Evolutionary conservation across 2,888 invertebrate species (phyloP).

Genomic region (Willowsia nigromaculata): DNA sequence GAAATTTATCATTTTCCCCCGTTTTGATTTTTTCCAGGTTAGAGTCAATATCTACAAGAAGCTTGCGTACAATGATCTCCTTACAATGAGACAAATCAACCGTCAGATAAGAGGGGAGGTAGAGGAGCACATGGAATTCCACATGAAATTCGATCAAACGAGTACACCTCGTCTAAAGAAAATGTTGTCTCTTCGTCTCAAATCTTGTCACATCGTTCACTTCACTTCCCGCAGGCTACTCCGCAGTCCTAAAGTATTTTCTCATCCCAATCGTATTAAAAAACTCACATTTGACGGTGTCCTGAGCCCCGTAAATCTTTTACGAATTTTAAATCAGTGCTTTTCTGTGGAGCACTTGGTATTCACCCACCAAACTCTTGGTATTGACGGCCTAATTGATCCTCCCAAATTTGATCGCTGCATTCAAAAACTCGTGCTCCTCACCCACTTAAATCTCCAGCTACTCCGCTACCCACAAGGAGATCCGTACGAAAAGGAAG

Average conservation of each 20-base stretch:
- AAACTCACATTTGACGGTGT: slow-evolving; percentile 75
- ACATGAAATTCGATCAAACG: slow-evolving; percentile 71
- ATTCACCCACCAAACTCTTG: slow-evolving; percentile 76
- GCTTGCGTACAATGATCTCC: slow-evolving; percentile 60
- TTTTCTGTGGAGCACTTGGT: slow-evolving; percentile 61
- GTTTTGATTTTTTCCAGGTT: slow-evolving; percentile 56
- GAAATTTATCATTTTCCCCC: neutral
- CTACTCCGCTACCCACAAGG: slow-evolving; percentile 73
- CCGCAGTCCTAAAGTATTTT: slow-evolving; percentile 27
- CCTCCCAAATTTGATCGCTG: slow-evolving; percentile 36
- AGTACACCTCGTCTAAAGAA: slow-evolving; percentile 63
- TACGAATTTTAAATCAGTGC: slow-evolving; percentile 71
- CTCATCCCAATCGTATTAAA: slow-evolving; percentile 67
- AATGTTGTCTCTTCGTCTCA: slow-evolving; percentile 62
- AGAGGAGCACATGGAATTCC: slow-evolving; percentile 74
- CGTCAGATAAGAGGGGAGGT: slow-evolving; percentile 70
- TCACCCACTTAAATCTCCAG: slow-evolving; percentile 74
- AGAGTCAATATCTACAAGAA: slow-evolving; percentile 69
- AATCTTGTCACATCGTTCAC: slow-evolving; percentile 66
- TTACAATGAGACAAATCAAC: slow-evolving; percentile 65
- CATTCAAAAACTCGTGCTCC: slow-evolving; percentile 15
- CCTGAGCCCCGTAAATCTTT: slow-evolving; percentile 61
- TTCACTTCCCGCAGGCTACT: slow-evolving; percentile 55
- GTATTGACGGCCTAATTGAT: slow-evolving; percentile 65
- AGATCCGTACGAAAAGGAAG: slow-evolving; percentile 66